Conservation (phyloP, 2,888 invertebrate species). For the Coronaproctus castanopsis region DNA sequence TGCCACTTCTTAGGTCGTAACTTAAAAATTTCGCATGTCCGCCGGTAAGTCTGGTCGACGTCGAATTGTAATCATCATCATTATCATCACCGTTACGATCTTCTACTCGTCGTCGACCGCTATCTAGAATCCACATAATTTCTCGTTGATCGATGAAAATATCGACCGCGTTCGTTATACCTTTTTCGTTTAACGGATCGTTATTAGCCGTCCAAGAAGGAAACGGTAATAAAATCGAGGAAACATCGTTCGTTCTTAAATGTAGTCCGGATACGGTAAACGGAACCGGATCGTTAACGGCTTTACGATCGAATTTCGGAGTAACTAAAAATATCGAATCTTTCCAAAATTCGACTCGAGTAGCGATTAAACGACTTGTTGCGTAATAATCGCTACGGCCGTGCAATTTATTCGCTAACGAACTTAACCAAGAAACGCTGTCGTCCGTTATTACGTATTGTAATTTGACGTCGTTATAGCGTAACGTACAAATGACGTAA, state of each 20-base stretch:
- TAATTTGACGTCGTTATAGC: no score
- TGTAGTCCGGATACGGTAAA: slow-evolving; percentile 40
- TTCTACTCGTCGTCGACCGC: slow-evolving; percentile 31
- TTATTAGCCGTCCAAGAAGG: neutral
- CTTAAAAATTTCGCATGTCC: neutral
- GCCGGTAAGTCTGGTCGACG: neutral
- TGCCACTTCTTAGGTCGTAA: neutral
- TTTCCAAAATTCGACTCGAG: slow-evolving; percentile 36
- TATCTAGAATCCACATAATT: slow-evolving; percentile 50
- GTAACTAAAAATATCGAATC: slow-evolving; percentile 37
- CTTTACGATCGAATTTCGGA: slow-evolving; percentile 36
- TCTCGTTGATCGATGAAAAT: slow-evolving; percentile 37
- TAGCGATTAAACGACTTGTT: slow-evolving; percentile 28
- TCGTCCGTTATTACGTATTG: neutral
- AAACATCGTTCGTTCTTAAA: slow-evolving; percentile 19
- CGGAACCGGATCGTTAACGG: no score
- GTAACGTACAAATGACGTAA: no score
- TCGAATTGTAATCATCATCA: no score
- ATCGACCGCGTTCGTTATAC: slow-evolving; percentile 47
- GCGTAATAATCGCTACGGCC: neutral
- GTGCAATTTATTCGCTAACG: neutral
- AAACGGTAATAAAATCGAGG: neutral
- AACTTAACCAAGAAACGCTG: neutral
- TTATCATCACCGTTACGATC: no score
- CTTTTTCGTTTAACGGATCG: slow-evolving; percentile 40